Conservation (phyloP, 1,140 invertebrate genomes). For the Drosophila saltans region DNA sequence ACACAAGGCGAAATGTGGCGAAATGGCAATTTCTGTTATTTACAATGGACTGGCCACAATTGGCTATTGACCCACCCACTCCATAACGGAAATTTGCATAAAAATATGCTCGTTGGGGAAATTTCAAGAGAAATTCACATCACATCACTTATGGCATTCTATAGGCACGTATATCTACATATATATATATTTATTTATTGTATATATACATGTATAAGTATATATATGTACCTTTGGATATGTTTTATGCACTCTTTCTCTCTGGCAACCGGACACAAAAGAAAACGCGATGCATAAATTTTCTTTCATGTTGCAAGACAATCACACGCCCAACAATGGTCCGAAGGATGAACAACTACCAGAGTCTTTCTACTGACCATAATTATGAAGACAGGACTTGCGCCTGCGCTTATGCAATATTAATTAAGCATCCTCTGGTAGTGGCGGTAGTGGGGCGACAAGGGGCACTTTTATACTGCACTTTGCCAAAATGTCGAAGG, state of each 20-base stretch:
- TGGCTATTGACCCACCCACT: conserved; percentile 4
- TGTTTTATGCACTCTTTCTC: conserved; percentile 3
- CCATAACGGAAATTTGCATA: conserved; percentile 35
- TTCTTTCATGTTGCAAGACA: conserved; percentile 35
- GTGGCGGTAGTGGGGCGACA: background rate
- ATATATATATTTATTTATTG: background rate
- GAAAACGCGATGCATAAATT: conserved; percentile 64
- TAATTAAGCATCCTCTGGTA: conserved; percentile 67
- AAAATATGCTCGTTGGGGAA: conserved; percentile 37
- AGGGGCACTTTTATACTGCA: background rate
- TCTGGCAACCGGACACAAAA: conserved; percentile 41
- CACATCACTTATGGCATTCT: conserved; percentile 54
- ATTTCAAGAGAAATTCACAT: conserved; percentile 39
- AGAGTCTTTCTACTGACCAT: conserved; percentile 23
- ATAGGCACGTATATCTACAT: conserved; percentile 1
- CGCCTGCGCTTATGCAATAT: conserved; percentile 75
- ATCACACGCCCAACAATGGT: conserved; percentile 4
- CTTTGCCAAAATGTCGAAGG: conserved; percentile 33
- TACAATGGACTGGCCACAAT: conserved; percentile 10
- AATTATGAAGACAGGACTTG: conserved; percentile 57
- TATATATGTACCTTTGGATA: background rate
- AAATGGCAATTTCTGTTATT: conserved; percentile 13
- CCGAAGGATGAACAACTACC: background rate
- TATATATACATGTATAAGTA: background rate
- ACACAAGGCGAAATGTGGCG: conserved; percentile 5